phyloP scores from a whole-genome alignment of 2,797 vertebrate species.

The Poecilia picta region DNA sequence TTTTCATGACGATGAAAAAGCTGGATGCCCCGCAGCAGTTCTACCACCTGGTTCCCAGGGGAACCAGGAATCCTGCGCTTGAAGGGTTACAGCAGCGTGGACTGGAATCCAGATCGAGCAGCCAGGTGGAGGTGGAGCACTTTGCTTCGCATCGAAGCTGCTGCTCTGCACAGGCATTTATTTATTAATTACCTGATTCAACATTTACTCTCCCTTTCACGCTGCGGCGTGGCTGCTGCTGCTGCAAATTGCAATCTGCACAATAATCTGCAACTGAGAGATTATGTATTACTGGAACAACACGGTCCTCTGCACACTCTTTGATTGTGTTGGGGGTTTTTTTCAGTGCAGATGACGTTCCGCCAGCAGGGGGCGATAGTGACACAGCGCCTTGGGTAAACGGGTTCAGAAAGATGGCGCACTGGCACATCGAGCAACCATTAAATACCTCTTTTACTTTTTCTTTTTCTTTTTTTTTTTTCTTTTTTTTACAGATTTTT shows the following conservation, averaged over 20 bases:
- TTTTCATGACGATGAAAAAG: constrained; percentile 11
- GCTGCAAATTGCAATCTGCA: constrained; percentile 46
- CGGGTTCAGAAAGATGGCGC: constrained; percentile 5
- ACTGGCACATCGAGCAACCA: neutral
- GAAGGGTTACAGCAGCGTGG: constrained; percentile 25
- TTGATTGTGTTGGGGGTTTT: constrained; percentile 4
- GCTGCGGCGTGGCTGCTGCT: constrained; percentile 2
- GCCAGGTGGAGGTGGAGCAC: constrained; percentile 1
- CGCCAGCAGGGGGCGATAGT: constrained; percentile 71
- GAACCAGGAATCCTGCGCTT: constrained; percentile 22
- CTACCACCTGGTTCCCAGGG: constrained; percentile 21
- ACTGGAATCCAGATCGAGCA: constrained; percentile 45
- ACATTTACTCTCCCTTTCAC: constrained; percentile 2
- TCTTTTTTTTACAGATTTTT: neutral
- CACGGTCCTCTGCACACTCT: constrained; percentile 48
- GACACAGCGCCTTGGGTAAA: constrained; percentile 15
- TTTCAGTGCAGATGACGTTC: constrained; percentile 1
- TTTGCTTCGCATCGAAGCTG: neutral
- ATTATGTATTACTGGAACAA: constrained; percentile 23
- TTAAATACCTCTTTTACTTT: constrained; percentile 17
- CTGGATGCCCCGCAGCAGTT: constrained; percentile 25
- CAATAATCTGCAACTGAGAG: constrained; percentile 35
- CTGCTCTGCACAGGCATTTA: neutral
- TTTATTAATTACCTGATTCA: neutral
- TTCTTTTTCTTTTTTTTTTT: neutral